phyloP scores from a whole-genome alignment of 2,113 vertebrate genomes.

The Pomatostomus ruficeps region DNA sequence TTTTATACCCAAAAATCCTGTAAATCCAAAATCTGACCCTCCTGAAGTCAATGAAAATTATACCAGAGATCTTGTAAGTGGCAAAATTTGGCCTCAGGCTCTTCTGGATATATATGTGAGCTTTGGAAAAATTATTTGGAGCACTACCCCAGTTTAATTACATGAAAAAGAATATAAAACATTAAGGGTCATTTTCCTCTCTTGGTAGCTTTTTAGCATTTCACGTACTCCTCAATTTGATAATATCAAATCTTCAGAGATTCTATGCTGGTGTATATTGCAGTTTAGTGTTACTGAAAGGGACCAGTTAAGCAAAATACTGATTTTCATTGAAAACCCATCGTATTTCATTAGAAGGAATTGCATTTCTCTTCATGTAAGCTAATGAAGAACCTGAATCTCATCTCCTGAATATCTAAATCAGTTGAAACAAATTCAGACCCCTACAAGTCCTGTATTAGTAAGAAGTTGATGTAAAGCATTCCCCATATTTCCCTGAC shows the following conservation, averaged over 20 bases:
- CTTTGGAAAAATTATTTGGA: not conserved
- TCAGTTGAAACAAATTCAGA: not conserved
- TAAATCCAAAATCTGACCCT: not conserved
- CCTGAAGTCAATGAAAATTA: not conserved
- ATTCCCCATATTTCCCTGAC: not conserved
- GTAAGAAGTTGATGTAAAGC: not conserved
- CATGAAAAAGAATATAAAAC: not conserved
- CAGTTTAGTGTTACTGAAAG: not conserved
- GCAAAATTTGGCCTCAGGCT: not conserved
- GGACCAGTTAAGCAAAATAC: not conserved
- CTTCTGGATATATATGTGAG: not conserved
- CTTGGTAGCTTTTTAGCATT: not conserved
- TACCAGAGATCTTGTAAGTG: not conserved
- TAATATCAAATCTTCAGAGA: not conserved
- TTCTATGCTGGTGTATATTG: not conserved
- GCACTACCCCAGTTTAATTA: not conserved
- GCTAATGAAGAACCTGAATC: not conserved
- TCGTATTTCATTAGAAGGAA: not conserved
- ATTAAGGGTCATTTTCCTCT: not conserved
- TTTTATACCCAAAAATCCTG: not conserved
- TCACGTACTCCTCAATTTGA: not conserved
- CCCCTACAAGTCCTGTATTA: not conserved
- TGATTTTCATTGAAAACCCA: not conserved
- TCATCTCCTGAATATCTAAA: not conserved
- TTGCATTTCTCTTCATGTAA: not conserved